A percentile compares a stretch with the other conserved stretches of the same genome.
Conservation (phyloP, 2,797 vertebrate species). For the Poecilia velifera region DNA sequence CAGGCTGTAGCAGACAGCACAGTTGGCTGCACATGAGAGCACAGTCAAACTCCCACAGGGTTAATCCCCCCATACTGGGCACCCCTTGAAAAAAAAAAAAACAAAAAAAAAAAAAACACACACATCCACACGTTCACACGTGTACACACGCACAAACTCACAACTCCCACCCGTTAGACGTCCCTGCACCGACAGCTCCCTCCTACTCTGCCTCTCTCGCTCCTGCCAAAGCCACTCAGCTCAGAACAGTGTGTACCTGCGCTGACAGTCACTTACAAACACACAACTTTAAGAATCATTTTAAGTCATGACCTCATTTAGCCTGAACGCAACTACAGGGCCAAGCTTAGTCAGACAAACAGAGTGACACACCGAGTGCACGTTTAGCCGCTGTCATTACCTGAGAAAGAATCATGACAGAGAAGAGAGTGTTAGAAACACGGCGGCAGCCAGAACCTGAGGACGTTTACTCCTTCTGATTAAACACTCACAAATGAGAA, state of each 20-base stretch:
- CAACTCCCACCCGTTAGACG: slow-evolving; percentile 43
- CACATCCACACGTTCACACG: background rate
- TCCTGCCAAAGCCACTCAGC: slow-evolving; percentile 48
- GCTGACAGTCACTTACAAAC: slow-evolving; percentile 45
- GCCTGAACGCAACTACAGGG: background rate
- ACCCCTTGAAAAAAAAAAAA: slow-evolving; percentile 32
- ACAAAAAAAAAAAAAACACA: background rate
- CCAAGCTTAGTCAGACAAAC: slow-evolving; percentile 17
- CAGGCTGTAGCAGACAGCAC: slow-evolving; percentile 43
- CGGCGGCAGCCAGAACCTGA: slow-evolving; percentile 25
- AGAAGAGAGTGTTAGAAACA: slow-evolving; percentile 13
- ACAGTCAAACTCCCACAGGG: slow-evolving; percentile 63
- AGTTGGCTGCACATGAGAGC: slow-evolving; percentile 61
- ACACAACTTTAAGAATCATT: slow-evolving; percentile 11
- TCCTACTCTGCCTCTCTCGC: slow-evolving; percentile 49
- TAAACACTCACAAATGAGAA: background rate
- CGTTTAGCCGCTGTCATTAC: slow-evolving; percentile 20
- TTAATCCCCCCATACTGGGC: slow-evolving; percentile 59
- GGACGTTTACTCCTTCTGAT: slow-evolving; percentile 43
- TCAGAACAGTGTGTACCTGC: slow-evolving; percentile 65
- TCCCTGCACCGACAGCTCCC: slow-evolving; percentile 61
- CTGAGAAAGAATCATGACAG: slow-evolving; percentile 42
- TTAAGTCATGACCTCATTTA: slow-evolving; percentile 12
- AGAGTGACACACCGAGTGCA: background rate
- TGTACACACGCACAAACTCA: slow-evolving; percentile 10